Base-by-base conservation (phyloP, 2,113 vertebrate species). In the Cyprinodon variegatus region DNA sequence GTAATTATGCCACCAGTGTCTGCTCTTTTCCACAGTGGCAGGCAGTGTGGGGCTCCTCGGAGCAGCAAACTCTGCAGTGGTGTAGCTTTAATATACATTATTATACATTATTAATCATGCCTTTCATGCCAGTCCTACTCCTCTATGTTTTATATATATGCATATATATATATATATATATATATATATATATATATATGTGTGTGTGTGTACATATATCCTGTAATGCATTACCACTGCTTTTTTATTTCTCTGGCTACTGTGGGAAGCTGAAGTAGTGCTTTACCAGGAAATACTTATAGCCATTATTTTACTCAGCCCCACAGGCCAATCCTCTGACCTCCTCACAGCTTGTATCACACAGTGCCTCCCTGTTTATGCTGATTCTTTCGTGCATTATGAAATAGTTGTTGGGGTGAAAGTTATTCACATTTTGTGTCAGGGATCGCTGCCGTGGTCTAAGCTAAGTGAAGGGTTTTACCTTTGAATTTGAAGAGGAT, bases 101-200 rank as follows among this genome's bases (percentile, higher is more conserved):
- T 89, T 87, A 91, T 94, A 85, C 93, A 95, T 94, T 93, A 94
- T 94, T 94, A 93, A 95, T 94, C 77, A 89, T 81, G 89, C 70
- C 79, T 29, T 83, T 76, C 78, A 83, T 84, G 88, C 79, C 81
- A 84, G 87, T 90, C 82, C 84, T 86, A 77, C 72, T 85, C 81
- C 91, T 91, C 93, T 92, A 91, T 90, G 90, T 86, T 86, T 83
- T 82, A 87, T 65, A 73, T 48, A 48, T 15, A 15, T 48, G 11
- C 11, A 48, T 48, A 48, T 48, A 48, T 15, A 48, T 48, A 48
- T 50, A 17, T 48, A 48, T 48, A 48, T 48, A 48, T 48, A 48
- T 15, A 48, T 48, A 48, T 50, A 17, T 50, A 15, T 48, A 15
- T 48, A 15, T 48, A 15, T 48, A 48, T 48, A 48, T 88, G 85